These are phyloP conservation scores for Temnothorax rugatulus DNA, from an alignment of 2,888 invertebrate species.

Conservation along the genomic window DNA sequence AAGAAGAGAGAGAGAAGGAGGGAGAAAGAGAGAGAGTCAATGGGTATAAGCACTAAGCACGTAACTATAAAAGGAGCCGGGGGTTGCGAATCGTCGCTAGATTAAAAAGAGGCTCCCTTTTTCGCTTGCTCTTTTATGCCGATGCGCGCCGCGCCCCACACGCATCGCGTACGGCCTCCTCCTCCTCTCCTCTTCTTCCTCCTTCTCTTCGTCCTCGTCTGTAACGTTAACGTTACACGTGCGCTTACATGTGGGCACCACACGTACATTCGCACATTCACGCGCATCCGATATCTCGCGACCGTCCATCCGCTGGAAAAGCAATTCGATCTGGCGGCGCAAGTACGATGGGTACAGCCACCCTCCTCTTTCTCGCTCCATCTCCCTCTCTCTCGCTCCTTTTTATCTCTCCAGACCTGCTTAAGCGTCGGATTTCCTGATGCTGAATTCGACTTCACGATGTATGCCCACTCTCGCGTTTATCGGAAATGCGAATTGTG, in stretches of 20 bases:
- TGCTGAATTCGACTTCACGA: slow-evolving; percentile 54
- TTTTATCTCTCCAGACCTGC: slow-evolving; percentile 55
- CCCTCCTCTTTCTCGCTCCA: slow-evolving; percentile 44
- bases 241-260: slow-evolving; percentile 46
- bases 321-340: slow-evolving; percentile 80
- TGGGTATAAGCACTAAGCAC: slow-evolving; percentile 83
- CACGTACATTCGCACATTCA: slow-evolving; percentile 59
- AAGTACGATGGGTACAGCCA: slow-evolving; percentile 31
- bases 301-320: slow-evolving; percentile 77
- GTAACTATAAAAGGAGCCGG: slow-evolving; percentile 84
- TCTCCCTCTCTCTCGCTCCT: slow-evolving; percentile 54
- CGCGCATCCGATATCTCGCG: slow-evolving; percentile 80
- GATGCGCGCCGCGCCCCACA: slow-evolving; percentile 77
- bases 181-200: slow-evolving; percentile 60
- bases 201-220: slow-evolving; percentile 25
- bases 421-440: slow-evolving; percentile 55
- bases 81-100: slow-evolving; percentile 85
- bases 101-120: slow-evolving; percentile 85
- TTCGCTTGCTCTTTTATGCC: slow-evolving; percentile 85
- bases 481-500: slow-evolving; percentile 54
- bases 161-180: slow-evolving; percentile 73
- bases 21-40: slow-evolving; percentile 77
- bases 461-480: slow-evolving; percentile 40
- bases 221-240: slow-evolving; percentile 58
- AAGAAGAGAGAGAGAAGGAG: neutral